Evolutionary conservation across 2,113 vertebrate genomes (phyloP).

Genomic region (Tor tambroides): DNA sequence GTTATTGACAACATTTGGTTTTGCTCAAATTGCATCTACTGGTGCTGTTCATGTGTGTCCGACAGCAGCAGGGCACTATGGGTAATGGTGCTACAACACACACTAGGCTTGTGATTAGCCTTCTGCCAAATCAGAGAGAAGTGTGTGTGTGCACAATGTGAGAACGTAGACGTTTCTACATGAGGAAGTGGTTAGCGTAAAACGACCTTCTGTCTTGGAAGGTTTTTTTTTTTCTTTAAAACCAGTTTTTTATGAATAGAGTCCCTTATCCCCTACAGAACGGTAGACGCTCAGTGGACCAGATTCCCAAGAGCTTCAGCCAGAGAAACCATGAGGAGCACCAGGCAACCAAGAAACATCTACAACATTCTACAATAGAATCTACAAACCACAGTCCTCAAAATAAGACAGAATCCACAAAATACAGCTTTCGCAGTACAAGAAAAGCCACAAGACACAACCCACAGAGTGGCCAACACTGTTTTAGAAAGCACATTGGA

Average conservation of each 20-base stretch:
- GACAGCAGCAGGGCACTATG: background rate
- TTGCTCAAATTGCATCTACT: background rate
- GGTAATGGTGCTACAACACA: background rate
- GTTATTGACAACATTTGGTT: constrained; percentile 7
- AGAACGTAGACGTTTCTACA: constrained; percentile 30
- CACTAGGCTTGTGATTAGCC: constrained; percentile 53
- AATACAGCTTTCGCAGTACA: background rate
- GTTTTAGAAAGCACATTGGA: background rate
- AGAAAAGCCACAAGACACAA: constrained; percentile 9
- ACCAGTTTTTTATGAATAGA: constrained; percentile 24
- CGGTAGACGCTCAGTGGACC: background rate
- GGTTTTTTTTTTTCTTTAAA: constrained; percentile 46
- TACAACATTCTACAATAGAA: constrained; percentile 4
- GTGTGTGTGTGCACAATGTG: constrained; percentile 11
- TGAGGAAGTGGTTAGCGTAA: constrained; percentile 62
- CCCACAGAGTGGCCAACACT: background rate
- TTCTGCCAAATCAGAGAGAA: constrained; percentile 55
- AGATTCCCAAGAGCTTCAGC: background rate
- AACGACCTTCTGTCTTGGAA: constrained; percentile 51
- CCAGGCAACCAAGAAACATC: constrained; percentile 9
- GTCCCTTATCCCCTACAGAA: constrained; percentile 44
- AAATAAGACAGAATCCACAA: background rate
- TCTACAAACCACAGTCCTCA: background rate
- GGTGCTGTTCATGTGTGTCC: background rate
- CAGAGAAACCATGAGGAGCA: constrained; percentile 1